These are phyloP conservation scores for Albula glossodonta DNA, from an alignment of 2,113 vertebrate species.

Conservation along the genomic window DNA sequence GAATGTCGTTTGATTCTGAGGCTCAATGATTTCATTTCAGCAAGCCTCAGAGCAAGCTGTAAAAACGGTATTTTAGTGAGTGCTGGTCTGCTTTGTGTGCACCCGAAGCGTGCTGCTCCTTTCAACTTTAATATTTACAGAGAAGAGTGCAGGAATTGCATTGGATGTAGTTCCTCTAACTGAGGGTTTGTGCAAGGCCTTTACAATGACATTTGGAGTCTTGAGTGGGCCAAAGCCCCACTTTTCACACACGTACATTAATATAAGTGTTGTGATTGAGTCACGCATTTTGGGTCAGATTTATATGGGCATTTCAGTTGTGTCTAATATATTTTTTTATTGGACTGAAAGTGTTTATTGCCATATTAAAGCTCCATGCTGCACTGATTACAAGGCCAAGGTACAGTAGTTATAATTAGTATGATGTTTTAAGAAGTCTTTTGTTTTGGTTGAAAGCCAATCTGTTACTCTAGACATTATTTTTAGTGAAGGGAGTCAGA, in stretches of 20 bases:
- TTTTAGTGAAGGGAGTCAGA: neutral
- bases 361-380: neutral
- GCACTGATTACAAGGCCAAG: neutral
- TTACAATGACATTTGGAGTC: neutral
- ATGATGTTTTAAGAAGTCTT: neutral
- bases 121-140: neutral
- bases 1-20: neutral
- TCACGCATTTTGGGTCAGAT: neutral
- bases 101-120: neutral
- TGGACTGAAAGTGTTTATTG: neutral
- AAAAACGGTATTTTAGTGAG: neutral
- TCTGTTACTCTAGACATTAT: neutral
- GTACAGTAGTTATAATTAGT: neutral
- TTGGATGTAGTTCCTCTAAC: neutral
- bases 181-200: neutral
- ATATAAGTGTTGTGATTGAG: neutral
- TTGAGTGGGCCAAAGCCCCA: neutral
- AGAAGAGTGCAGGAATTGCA: neutral
- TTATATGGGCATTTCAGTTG: neutral
- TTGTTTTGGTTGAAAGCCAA: neutral
- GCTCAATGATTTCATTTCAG: neutral
- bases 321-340: neutral
- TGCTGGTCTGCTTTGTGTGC: neutral
- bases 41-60: neutral
- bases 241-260: neutral